Percentiles rank a stretch among this genome's conserved stretches.
phyloP scores from a whole-genome alignment of 37 sponge, comb jelly and placozoan genomes.

The Corticium candelabrum region DNA sequence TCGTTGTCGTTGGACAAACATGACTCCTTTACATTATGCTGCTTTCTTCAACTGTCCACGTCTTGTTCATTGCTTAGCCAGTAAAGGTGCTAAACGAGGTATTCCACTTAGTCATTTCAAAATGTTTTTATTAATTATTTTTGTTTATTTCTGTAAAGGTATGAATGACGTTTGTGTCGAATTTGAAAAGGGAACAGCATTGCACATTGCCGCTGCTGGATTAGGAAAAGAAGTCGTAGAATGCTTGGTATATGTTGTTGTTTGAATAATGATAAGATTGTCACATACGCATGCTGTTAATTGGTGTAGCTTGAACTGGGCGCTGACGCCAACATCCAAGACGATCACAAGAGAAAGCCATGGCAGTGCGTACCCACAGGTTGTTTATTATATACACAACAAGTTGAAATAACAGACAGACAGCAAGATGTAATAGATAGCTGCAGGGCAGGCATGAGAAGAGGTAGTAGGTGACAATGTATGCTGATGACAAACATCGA shows the following conservation, averaged over 20 bases:
- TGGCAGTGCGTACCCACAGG: constrained; percentile 10
- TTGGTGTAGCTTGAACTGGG: constrained; percentile 36
- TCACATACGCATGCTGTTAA: no score
- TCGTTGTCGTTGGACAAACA: constrained; percentile 82
- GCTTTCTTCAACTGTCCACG: constrained; percentile 80
- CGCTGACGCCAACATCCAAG: constrained; percentile 23
- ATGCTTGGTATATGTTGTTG: no score
- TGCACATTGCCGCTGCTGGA: constrained; percentile 41
- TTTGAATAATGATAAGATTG: no score
- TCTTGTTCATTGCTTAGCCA: constrained; percentile 31
- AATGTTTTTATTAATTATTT: constrained; percentile 2
- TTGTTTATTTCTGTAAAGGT: constrained; percentile 6
- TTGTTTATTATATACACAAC: background rate
- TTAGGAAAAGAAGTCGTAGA: constrained; percentile 23
- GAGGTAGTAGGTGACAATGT: no score
- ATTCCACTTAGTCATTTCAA: no score
- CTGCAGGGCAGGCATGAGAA: no score
- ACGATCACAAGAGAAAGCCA: constrained; percentile 9
- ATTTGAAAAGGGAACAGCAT: constrained; percentile 38
- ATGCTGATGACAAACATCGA: no score
- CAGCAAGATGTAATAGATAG: no score
- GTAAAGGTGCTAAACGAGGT: constrained; percentile 42
- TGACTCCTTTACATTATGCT: constrained; percentile 91
- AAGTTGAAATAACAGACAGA: no score
- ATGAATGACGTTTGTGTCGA: constrained; percentile 30